Percentiles rank a stretch among this genome's conserved stretches.
Evolutionary conservation across 2,888 invertebrate species (phyloP).

Genomic region (Andrena marginata): DNA sequence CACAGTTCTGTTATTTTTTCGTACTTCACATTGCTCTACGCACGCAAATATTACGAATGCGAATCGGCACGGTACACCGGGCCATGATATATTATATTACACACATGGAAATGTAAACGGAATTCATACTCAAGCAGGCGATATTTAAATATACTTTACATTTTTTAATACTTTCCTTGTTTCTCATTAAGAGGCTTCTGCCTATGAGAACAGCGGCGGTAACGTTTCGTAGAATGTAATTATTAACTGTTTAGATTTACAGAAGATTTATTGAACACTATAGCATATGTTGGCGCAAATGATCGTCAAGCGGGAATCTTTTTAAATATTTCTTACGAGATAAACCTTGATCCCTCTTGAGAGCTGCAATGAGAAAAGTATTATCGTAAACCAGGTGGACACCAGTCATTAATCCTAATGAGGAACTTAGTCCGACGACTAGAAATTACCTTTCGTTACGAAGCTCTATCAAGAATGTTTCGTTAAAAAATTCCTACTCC

Average conservation of each 20-base stretch:
- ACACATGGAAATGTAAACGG: conserved; percentile 33
- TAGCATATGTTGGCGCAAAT: not conserved
- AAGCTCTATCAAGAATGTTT: not conserved
- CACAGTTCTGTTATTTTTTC: conserved; percentile 11
- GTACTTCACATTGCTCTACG: conserved; percentile 13
- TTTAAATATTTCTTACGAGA: conserved; percentile 15
- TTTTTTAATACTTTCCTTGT: conserved; percentile 18
- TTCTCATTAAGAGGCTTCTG: not conserved
- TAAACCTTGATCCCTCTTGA: not conserved
- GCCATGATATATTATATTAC: conserved; percentile 25
- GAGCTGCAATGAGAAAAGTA: conserved; percentile 32
- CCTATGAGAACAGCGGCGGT: not conserved
- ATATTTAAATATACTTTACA: conserved; percentile 46
- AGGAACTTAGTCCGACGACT: too few relatives aligned
- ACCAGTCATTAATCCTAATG: too few relatives aligned
- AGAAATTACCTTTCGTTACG: conserved; percentile 19
- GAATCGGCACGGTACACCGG: conserved; percentile 13
- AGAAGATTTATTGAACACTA: not conserved
- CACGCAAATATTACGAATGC: conserved; percentile 21
- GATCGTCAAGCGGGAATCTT: not conserved
- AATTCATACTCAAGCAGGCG: conserved; percentile 3
- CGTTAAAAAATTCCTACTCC: not conserved
- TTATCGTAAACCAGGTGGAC: not conserved
- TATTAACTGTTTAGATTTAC: not conserved
- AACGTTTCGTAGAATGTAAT: conserved; percentile 18